These are phyloP conservation scores for Lycophotia porphyrea DNA, from an alignment of 2,888 invertebrate genomes.

Conservation along the genomic window DNA sequence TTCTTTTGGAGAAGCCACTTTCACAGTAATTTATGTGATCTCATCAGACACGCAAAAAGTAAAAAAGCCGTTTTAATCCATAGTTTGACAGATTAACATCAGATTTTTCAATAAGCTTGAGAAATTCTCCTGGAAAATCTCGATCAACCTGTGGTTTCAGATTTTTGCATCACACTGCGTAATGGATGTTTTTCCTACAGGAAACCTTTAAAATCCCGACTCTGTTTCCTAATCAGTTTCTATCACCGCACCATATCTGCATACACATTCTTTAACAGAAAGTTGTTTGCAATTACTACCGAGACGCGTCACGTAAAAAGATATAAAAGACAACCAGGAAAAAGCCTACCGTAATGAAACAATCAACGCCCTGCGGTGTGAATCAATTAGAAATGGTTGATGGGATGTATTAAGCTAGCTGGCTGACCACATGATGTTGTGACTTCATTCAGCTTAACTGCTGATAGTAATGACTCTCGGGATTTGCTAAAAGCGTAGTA, in stretches of 20 bases:
- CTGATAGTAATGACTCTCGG: background rate
- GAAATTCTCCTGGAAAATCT: background rate
- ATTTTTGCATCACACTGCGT: slow-evolving; percentile 1
- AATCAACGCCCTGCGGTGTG: slow-evolving; percentile 29
- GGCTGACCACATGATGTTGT: slow-evolving; percentile 6
- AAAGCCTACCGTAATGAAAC: slow-evolving; percentile 16
- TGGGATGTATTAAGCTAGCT: slow-evolving; percentile 1
- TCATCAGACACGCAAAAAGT: background rate
- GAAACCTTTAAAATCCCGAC: background rate
- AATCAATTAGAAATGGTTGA: slow-evolving; percentile 19
- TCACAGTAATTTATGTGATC: background rate
- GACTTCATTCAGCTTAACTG: slow-evolving; percentile 7
- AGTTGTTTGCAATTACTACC: slow-evolving; percentile 23
- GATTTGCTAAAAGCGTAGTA: background rate
- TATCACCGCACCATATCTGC: slow-evolving; percentile 14
- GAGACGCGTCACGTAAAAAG: slow-evolving; percentile 14
- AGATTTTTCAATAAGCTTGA: background rate
- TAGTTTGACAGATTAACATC: background rate
- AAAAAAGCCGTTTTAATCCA: background rate
- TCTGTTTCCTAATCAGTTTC: slow-evolving; percentile 30
- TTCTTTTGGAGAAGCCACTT: background rate
- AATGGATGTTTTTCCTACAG: background rate
- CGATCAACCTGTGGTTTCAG: background rate
- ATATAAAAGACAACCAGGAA: slow-evolving; percentile 17
- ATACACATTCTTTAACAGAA: slow-evolving; percentile 47